Base-by-base conservation (phyloP, 35 echinoderm and acorn worm species). In the Acanthaster planci region DNA sequence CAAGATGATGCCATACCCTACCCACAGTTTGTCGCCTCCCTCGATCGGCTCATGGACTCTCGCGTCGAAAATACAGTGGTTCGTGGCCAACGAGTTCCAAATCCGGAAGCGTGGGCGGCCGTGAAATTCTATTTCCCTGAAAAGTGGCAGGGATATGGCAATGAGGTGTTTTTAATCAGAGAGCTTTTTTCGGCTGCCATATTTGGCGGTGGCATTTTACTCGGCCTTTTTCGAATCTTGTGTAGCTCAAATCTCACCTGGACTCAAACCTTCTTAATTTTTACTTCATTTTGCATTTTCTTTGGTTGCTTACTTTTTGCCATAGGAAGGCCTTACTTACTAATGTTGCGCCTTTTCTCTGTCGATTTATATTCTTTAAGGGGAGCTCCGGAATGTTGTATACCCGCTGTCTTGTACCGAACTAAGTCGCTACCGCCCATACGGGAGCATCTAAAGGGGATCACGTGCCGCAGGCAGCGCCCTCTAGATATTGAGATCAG, bases 121-220 rank as follows among this genome's bases (percentile, higher is more conserved):
- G 27, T 86, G 9, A 86, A 86, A 51, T 76, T 86, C 37, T 77
- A 86, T 23, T 86, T 86, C 37, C 84, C 84, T 47, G 84, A 86
- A 77, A 86, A 86, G 77, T 86, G 84, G 84, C 40, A 86, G 77
- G 84, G 84, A 8, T 86, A 32, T 38, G 60, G 59, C 4, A 50
- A 51, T 5, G 68, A 77, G 10, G 22, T 2, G 0, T 18, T 22
- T 9, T n/a, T 68, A 31, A 77, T 86, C 21, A 31, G 37, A 27
- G 84, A 86, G 38, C 37, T 86, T 4, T 51, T 86, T 29, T 37
- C 67, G 16, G 31, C 35, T 32, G 84, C 67, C 15, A 38, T 32
- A 2, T 27, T 77, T 78, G 84, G 75, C 2, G 84, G 84, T 16
- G 42, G 60, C 6, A 9, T 86, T 36, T 78, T 86, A 56, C 44